Evolutionary conservation across 1,140 invertebrate genomes (phyloP).

Genomic region (Maniola jurtina): DNA sequence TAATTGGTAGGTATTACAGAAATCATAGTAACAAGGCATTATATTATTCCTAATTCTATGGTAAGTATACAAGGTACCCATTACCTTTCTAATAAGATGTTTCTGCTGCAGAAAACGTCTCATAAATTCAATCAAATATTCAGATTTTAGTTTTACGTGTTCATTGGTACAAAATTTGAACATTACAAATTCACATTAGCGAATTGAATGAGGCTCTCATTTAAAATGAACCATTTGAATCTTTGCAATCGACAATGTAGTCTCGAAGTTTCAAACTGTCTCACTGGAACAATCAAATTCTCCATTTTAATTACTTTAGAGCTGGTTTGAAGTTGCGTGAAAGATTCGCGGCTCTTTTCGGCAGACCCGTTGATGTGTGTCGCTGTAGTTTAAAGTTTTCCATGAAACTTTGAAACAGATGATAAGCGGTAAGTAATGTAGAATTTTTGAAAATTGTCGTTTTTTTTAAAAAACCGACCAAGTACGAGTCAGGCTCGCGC

Average conservation of each 20-base stretch:
- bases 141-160: background rate
- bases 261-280: constrained; percentile 35
- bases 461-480: no score
- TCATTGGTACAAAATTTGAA: constrained; percentile 5
- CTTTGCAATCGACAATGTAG: constrained; percentile 31
- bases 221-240: constrained; percentile 21
- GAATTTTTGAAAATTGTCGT: background rate
- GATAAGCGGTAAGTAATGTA: background rate
- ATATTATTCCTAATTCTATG: no score
- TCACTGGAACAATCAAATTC: constrained; percentile 37
- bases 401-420: constrained; percentile 36
- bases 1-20: no score
- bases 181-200: constrained; percentile 6
- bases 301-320: constrained; percentile 37
- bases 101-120: no score
- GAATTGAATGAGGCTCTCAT: constrained; percentile 9
- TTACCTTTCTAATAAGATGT: no score
- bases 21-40: no score
- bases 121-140: no score
- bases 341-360: constrained; percentile 47
- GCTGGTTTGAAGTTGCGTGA: constrained; percentile 30
- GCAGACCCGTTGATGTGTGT: constrained; percentile 42
- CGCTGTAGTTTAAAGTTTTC: constrained; percentile 38
- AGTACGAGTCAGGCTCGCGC: no score
- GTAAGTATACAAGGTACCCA: no score